A percentile compares a stretch with the other conserved stretches of the same genome.
These are phyloP conservation scores for Caradrina clavipalpis DNA, from an alignment of 2,888 invertebrate species.

Conservation along the genomic window DNA sequence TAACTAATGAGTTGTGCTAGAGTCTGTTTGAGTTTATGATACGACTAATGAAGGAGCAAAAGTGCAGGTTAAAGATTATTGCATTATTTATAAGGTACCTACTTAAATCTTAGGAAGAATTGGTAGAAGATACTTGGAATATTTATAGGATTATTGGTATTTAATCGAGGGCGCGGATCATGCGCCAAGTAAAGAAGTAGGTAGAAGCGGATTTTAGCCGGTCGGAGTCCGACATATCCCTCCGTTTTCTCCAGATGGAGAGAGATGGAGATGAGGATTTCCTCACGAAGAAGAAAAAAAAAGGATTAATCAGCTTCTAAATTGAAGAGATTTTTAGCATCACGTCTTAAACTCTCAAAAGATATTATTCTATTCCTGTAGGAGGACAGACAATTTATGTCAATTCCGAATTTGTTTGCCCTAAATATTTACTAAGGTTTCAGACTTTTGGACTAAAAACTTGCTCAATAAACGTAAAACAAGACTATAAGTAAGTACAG, in stretches of 20 bases:
- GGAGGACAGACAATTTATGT: too few species aligned
- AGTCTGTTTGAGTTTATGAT: conserved; percentile 20
- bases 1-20: conserved; percentile 7
- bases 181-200: too few species aligned
- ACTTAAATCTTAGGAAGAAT: not conserved
- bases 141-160: not conserved
- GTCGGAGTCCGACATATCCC: too few species aligned
- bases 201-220: too few species aligned
- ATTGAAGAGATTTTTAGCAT: not conserved
- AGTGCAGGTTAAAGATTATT: not conserved
- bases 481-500: too few species aligned
- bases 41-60: conserved; percentile 12
- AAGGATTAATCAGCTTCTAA: too few species aligned
- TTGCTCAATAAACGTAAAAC: not conserved
- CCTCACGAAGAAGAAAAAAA: too few species aligned
- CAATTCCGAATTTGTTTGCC: not conserved
- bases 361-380: not conserved
- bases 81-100: not conserved
- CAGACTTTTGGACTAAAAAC: not conserved
- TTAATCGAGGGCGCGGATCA: too few species aligned
- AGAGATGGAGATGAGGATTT: too few species aligned
- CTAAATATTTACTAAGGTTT: not conserved
- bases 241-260: too few species aligned
- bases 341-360: not conserved
- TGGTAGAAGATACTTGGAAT: not conserved